Evolutionary conservation across 1,140 invertebrate species (phyloP), one percentile per base, ranked within the genome.

Genomic region (Adoxophyes honmai): DNA sequence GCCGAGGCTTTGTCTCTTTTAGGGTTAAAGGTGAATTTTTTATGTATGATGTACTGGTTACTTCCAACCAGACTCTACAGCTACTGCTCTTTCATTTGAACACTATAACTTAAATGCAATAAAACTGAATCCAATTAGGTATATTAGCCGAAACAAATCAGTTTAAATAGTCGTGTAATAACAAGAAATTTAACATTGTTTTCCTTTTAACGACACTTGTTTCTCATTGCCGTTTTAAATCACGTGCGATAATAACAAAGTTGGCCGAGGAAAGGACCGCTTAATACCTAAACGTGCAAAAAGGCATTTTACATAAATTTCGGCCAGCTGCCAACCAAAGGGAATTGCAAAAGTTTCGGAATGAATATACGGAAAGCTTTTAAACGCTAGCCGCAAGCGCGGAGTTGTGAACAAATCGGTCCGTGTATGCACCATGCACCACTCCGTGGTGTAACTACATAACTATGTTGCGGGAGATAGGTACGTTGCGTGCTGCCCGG

Each of bases 341-440:
- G 69, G 68, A 70, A 74, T 78, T 78, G 72, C 62, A 58, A 75
- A 82, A 78, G 63, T 76, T 82, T 73, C 52, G 38, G 44, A 77
- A 79, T 73, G 73, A 79, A 82, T 80, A 75, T 70, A 61, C 65
- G 64, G 68, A 66, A 64, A 72, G 66, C 66, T 73, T 73, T 75
- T 69, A 68, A 75, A 64, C 55, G 62, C 62, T 59, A 57, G 42
- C 59, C 62, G 70, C 70, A 67, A 68, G 59, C 58, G 59, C 39
- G 38, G n/a, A 34, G 21, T 38, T 10, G 15, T 13, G 28, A 58
- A 52, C 44, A 34, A 60, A 55, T 55, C 53, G n/a, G n/a, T n/a
- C n/a, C n/a, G n/a, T n/a, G 36, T 55, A 37, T 48, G 54, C 44
- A 33, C 55, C 42, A 33, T 51, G 11, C 21, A 44, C 36, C 37